Evolutionary conservation across 2,113 vertebrate genomes (phyloP).

Genomic region (Otocyon megalotis): DNA sequence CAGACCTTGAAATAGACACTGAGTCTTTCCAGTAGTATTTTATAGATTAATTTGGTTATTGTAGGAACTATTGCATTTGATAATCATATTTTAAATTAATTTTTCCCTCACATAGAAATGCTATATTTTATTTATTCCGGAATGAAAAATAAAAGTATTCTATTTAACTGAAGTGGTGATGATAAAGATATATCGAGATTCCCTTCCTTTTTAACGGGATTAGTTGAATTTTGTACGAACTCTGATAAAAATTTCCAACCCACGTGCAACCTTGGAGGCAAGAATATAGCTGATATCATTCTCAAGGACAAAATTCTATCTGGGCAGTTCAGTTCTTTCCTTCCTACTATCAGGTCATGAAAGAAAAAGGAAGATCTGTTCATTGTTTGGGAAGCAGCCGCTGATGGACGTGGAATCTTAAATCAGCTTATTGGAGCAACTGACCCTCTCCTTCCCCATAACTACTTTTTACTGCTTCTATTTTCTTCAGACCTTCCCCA

Average conservation of each 20-base stretch:
- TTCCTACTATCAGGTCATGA: neutral
- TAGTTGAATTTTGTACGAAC: neutral
- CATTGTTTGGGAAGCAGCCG: fast-evolving
- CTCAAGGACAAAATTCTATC: neutral
- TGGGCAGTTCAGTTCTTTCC: neutral
- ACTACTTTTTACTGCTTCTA: neutral
- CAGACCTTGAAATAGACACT: neutral
- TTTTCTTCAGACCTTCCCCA: neutral
- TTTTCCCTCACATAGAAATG: neutral
- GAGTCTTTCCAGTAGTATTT: neutral
- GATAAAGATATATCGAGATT: neutral
- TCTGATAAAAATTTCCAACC: neutral
- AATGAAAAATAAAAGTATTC: neutral
- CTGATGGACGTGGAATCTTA: neutral
- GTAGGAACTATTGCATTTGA: neutral
- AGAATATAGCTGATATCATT: neutral
- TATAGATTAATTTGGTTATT: neutral
- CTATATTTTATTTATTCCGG: neutral
- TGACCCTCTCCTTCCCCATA: neutral
- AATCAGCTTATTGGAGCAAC: neutral
- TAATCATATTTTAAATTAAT: neutral
- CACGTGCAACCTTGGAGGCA: neutral
- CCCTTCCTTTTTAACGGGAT: neutral
- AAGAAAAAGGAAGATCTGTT: fast-evolving
- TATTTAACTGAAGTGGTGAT: neutral